These are phyloP conservation scores for Rotaria socialis DNA, from an alignment of 2,888 invertebrate genomes.

Conservation along the genomic window DNA sequence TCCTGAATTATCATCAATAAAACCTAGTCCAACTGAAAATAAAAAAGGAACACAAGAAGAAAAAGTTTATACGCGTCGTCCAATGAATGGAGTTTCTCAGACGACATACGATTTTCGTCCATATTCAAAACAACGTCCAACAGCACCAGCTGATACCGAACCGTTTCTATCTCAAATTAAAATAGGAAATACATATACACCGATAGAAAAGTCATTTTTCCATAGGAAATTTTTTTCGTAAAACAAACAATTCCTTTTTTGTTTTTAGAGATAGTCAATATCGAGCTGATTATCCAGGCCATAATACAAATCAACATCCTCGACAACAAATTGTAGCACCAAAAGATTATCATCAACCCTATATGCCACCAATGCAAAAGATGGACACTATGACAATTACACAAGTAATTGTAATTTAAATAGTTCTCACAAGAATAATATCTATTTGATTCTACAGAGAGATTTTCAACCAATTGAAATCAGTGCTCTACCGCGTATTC, in stretches of 20 bases:
- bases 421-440: neutral
- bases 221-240: neutral
- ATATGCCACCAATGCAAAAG: conserved; percentile 36
- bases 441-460: neutral
- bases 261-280: neutral
- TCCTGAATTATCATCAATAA: neutral
- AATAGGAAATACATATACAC: neutral
- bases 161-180: conserved; percentile 24
- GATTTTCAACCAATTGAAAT: conserved; percentile 44
- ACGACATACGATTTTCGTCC: conserved; percentile 38
- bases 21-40: no score
- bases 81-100: conserved; percentile 35
- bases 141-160: conserved; percentile 1
- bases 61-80: neutral
- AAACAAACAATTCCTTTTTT: neutral
- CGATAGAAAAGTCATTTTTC: neutral
- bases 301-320: neutral
- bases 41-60: neutral
- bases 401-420: conserved; percentile 15
- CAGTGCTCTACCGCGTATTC: conserved; percentile 23
- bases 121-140: conserved; percentile 29
- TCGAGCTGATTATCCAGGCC: neutral
- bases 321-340: neutral
- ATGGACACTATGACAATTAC: conserved; percentile 38
- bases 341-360: conserved; percentile 12